Evolutionary conservation across 2,113 vertebrate genomes (phyloP).

Genomic region (Hypanus sabinus): DNA sequence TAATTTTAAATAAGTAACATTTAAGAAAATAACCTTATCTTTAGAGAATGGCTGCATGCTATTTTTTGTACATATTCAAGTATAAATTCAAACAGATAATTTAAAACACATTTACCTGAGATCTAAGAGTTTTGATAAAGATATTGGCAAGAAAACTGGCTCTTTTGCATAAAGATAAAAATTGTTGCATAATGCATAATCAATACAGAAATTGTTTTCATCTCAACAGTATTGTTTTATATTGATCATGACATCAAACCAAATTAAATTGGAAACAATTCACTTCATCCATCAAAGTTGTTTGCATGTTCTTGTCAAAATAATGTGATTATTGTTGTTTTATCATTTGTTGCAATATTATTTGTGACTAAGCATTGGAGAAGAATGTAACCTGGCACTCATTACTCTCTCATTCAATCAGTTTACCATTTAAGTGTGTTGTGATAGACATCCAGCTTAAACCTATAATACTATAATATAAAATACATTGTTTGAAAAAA

Average conservation of each 20-base stretch:
- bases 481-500: background rate
- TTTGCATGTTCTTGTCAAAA: background rate
- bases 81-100: conserved; percentile 24
- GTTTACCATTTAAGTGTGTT: background rate
- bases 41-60: conserved; percentile 35
- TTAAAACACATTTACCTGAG: conserved; percentile 32
- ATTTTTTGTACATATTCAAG: background rate
- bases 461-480: too few relatives aligned
- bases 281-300: background rate
- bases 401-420: background rate
- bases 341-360: background rate
- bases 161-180: conserved; percentile 19
- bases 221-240: background rate
- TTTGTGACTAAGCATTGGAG: background rate
- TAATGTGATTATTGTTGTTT: background rate
- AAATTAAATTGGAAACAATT: background rate
- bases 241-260: background rate
- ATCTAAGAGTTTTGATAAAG: conserved; percentile 6
- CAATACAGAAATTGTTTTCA: background rate
- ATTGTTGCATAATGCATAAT: background rate
- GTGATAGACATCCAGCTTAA: background rate
- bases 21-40: conserved; percentile 36
- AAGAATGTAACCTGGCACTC: background rate
- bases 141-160: conserved; percentile 4
- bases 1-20: conserved; percentile 25